Evolutionary conservation across 2,888 invertebrate species (phyloP).

Genomic region (Epirrhoe tristata): DNA sequence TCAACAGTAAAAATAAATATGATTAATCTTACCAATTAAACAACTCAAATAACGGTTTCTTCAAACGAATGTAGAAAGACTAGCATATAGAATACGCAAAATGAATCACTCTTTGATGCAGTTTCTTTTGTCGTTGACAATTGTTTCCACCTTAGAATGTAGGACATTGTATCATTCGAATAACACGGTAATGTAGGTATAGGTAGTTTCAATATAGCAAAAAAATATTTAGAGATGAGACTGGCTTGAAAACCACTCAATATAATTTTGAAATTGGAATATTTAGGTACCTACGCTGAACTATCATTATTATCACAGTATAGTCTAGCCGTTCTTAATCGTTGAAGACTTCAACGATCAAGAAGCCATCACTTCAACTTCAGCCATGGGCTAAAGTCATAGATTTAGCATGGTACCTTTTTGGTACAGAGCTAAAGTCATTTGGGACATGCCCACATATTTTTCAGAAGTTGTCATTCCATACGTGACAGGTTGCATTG

Average conservation of each 20-base stretch:
- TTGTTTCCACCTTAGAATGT: slow-evolving; percentile 3
- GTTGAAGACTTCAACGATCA: no score
- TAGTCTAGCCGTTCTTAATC: no score
- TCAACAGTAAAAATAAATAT: not conserved
- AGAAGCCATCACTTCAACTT: no score
- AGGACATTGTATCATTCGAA: not conserved
- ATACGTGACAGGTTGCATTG: no score
- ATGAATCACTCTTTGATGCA: not conserved
- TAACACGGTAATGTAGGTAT: not conserved
- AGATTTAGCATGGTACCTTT: no score
- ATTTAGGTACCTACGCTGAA: not conserved
- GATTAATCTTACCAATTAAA: not conserved
- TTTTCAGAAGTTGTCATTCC: no score
- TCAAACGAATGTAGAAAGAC: not conserved
- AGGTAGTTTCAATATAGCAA: not conserved
- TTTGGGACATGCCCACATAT: no score
- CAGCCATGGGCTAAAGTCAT: no score
- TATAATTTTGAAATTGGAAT: not conserved
- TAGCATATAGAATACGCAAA: slow-evolving; percentile 9
- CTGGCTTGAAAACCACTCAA: no score
- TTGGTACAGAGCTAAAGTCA: no score
- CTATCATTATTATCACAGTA: no score
- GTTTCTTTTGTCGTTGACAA: not conserved
- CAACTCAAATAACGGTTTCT: not conserved
- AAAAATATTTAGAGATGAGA: not conserved